These are phyloP conservation scores for Spodoptera littoralis DNA, from an alignment of 2,888 invertebrate genomes.

Conservation along the genomic window DNA sequence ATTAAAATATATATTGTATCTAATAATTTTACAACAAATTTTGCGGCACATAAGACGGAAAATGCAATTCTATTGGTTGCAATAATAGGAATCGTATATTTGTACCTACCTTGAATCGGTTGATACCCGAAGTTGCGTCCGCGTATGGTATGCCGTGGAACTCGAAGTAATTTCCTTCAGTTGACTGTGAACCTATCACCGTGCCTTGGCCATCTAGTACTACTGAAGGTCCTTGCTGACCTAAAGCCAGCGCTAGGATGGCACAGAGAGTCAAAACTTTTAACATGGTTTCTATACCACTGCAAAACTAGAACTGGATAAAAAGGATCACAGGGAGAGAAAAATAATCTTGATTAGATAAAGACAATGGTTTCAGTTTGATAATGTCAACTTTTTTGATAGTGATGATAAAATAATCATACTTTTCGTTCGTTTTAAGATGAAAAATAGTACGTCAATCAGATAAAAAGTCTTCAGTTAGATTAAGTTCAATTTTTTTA, in stretches of 20 bases:
- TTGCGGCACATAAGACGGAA: too few species aligned
- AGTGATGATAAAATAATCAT: too few species aligned
- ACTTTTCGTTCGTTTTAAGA: too few species aligned
- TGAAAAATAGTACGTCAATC: too few species aligned
- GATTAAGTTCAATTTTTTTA: too few species aligned
- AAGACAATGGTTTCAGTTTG: slow-evolving; percentile 30
- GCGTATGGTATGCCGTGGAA: slow-evolving; percentile 83
- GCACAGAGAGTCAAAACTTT: slow-evolving; percentile 51
- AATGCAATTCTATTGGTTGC: too few species aligned
- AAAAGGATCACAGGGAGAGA: slow-evolving; percentile 14
- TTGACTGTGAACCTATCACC: slow-evolving; percentile 68
- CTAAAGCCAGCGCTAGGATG: slow-evolving; percentile 48
- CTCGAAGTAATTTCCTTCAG: slow-evolving; percentile 68
- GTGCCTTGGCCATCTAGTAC: slow-evolving; percentile 64
- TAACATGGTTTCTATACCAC: slow-evolving; percentile 65
- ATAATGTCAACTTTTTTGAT: slow-evolving; percentile 33
- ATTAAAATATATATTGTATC: too few species aligned
- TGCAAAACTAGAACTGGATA: slow-evolving; percentile 56
- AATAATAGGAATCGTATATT: too few species aligned
- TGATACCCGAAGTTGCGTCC: slow-evolving; percentile 76
- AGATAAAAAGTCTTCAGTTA: too few species aligned
- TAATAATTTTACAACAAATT: too few species aligned
- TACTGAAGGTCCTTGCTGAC: slow-evolving; percentile 62
- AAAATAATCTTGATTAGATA: slow-evolving; percentile 56
- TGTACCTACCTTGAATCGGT: slow-evolving; percentile 77